Conservation (phyloP, 2,113 vertebrate species). For the Clarias gariepinus region DNA sequence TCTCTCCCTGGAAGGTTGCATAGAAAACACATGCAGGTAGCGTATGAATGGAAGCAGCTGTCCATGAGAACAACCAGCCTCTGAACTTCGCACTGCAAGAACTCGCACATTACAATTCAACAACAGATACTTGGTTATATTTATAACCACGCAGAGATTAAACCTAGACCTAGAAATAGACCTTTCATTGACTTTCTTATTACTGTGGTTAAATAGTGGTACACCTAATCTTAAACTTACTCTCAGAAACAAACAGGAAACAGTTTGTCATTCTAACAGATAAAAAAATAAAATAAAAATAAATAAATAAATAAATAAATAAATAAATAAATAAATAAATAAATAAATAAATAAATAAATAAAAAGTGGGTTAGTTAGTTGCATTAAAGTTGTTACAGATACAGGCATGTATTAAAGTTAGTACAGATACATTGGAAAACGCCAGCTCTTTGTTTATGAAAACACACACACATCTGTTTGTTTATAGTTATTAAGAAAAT, state of each 20-base stretch:
- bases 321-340: background rate
- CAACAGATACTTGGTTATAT: background rate
- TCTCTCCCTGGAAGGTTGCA: constrained; percentile 16
- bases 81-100: background rate
- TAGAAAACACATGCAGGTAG: constrained; percentile 13
- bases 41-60: constrained; percentile 26
- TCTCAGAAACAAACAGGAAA: background rate
- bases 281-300: background rate
- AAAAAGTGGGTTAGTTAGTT: background rate
- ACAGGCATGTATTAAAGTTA: too few species aligned
- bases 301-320: background rate
- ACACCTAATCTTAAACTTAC: background rate
- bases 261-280: background rate
- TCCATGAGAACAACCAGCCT: constrained; percentile 5
- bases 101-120: constrained; percentile 10
- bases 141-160: background rate
- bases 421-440: too few species aligned
- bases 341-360: background rate
- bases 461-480: too few species aligned
- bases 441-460: too few species aligned
- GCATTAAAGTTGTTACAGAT: too few species aligned
- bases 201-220: background rate
- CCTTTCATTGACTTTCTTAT: background rate
- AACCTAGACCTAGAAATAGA: background rate
- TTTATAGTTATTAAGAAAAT: background rate